Evolutionary conservation across 2,113 vertebrate species (phyloP).

Genomic region (Megaceryle torquata): DNA sequence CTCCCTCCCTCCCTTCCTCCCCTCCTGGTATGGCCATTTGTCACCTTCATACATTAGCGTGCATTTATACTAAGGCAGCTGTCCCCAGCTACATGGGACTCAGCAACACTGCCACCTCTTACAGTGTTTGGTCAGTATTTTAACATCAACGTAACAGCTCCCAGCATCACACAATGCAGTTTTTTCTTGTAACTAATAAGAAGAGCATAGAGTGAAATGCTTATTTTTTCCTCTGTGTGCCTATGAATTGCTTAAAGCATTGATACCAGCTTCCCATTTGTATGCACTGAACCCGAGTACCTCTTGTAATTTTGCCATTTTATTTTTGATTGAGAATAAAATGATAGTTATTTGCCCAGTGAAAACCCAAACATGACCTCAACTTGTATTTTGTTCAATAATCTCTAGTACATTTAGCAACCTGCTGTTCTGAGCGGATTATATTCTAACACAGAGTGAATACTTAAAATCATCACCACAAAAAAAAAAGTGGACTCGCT

Average conservation of each 20-base stretch:
- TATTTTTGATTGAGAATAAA: not conserved
- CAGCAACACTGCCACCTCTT: not conserved
- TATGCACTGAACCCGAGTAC: rapidly evolving
- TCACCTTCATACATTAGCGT: rapidly evolving
- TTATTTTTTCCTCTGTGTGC: not conserved
- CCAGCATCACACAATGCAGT: not conserved
- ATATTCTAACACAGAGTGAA: not conserved
- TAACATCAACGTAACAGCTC: not conserved
- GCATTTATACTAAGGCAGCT: not conserved
- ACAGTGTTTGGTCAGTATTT: rapidly evolving
- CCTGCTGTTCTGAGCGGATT: not conserved
- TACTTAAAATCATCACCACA: not conserved
- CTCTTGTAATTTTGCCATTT: not conserved
- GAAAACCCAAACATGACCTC: not conserved
- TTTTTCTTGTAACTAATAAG: not conserved
- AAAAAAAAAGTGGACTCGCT: not conserved
- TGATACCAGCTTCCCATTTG: not conserved
- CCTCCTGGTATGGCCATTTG: not conserved
- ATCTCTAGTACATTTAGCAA: slow-evolving; percentile 2
- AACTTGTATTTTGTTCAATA: not conserved
- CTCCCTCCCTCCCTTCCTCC: not conserved
- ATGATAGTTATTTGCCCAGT: not conserved
- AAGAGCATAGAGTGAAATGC: rapidly evolving
- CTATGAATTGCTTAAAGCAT: not conserved
- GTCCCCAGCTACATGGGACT: not conserved